Base-by-base conservation (phyloP, 2,888 invertebrate genomes). In the Taphrorychus bicolor region DNA sequence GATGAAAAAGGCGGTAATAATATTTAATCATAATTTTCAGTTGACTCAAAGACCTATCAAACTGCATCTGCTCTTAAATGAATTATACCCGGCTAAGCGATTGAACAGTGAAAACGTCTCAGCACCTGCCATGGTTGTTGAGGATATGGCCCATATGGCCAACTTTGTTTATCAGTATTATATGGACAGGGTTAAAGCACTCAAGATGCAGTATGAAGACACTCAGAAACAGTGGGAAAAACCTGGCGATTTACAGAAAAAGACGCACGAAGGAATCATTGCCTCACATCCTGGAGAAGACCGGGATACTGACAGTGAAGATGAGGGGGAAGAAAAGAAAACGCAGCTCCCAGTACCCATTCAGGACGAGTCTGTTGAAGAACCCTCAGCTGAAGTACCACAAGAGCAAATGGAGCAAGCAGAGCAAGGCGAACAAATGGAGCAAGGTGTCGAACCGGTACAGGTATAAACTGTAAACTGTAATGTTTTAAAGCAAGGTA, bases 101-200 rank as follows among this genome's bases (percentile, higher is more conserved):
- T 78, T 81, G 0, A 81, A 84, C 18, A 78, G 80, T 24, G 82
- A 84, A 1, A 76, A 79, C 2, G 84, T 85, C 0, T 76, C 78
- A 0, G 77, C 76, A 51, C 81, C 84, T 21, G 84, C 88, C 3
- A 84, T 93, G 76, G 84, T 89, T 42, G 88, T 93, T 16, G 85
- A 89, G 70, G 93, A 95, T 82, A 97, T 98, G 94, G 89, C 94
- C 1, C 93, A 97, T 78, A 96, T 98, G 93, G 95, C 96, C 0
- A 90, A 94, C 78, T 96, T 94, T 83, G 98, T 98, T 0, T 97
- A 94, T 82, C 92, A 96, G 76, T 90, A 95, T 83, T 98, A 98
- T 81, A 87, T 92, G 78, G 87, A 89, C 58, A 88, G 90, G 77
- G 88, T 94, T 59, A 87, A 89, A 64, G 84, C 85, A 42, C 81